Base-by-base conservation (phyloP, 2,888 invertebrate species). In the Caenorhabditis uteleia region DNA sequence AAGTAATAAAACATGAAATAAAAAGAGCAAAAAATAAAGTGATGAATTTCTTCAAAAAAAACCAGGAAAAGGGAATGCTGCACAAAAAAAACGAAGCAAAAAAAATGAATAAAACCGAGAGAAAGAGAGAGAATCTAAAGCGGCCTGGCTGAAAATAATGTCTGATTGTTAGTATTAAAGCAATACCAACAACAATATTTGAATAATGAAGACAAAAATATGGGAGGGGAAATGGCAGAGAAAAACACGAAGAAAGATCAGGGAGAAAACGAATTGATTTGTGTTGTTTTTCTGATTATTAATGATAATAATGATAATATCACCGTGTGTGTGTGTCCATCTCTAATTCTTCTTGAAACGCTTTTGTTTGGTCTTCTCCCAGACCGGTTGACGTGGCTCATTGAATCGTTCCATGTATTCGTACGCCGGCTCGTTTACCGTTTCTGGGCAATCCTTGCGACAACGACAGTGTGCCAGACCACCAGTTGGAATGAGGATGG, bases 341-440 rank as follows among this genome's bases (percentile, higher is more conserved):
- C 14, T 34, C 16, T 55, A 60, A 53, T 59, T 60, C 40, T 66
- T 66, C 45, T 60, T 66, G 53, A 48, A 51, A 12, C 59, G 46
- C 38, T 66, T 66, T 34, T 66, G 59, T 26, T 66, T 66, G 18
- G 59, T 66, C 31, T 66, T 66, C 40, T 66, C 66, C 49, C 50
- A 55, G 12, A 55, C 39, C 7, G 59, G 49, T 20, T 54, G 58
- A 3, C 54, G 53, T 18, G 58, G 65, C 27, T 65, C 65, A 27
- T 65, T 65, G 54, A 65, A 59, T 12, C 65, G 58, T 16, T 65
- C 65, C 18, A 65, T 39, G 40, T 65, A 65, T 21, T 47, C 55
- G 36, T 59, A 59, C 12, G 55, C 66, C 3, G 66, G 66, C 29
- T 66, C 64, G 48, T 57, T 64, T 10, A 64, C 25, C 10, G 39